Evolutionary conservation across 2,888 invertebrate genomes (phyloP).

Genomic region (Himalopsyche japonica): DNA sequence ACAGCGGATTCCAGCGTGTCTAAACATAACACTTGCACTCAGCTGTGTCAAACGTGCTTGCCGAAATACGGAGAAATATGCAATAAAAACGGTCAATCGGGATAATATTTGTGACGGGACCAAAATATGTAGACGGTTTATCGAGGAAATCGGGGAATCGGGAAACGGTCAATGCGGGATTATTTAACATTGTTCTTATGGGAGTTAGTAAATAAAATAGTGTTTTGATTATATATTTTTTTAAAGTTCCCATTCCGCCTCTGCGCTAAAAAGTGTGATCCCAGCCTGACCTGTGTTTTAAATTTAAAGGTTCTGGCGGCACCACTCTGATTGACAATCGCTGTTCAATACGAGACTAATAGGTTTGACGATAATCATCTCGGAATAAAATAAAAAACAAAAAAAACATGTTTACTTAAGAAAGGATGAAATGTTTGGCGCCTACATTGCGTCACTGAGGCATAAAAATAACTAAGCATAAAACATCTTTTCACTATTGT

Average conservation of each 20-base stretch:
- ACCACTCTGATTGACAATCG: not conserved
- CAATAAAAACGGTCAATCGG: no score
- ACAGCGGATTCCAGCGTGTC: no score
- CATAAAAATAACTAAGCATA: not conserved
- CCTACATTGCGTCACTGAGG: not conserved
- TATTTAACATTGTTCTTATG: no score
- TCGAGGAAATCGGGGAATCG: no score
- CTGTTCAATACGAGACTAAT: not conserved
- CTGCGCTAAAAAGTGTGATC: not conserved
- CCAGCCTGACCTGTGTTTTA: not conserved
- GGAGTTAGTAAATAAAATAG: no score
- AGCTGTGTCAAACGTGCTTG: no score
- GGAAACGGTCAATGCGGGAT: no score
- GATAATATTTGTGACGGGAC: no score
- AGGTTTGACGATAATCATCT: not conserved
- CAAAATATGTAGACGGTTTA: no score
- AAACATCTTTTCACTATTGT: not conserved
- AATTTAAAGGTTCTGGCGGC: not conserved
- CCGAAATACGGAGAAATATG: no score
- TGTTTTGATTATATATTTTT: not conserved
- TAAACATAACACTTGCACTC: no score
- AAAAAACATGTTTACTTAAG: not conserved
- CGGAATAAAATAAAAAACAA: not conserved
- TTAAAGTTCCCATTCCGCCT: not conserved
- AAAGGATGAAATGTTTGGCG: not conserved